A percentile compares a stretch with the other conserved stretches of the same genome.
These are phyloP conservation scores for Xiphophorus couchianus DNA, from an alignment of 2,113 vertebrate species.

Conservation along the genomic window DNA sequence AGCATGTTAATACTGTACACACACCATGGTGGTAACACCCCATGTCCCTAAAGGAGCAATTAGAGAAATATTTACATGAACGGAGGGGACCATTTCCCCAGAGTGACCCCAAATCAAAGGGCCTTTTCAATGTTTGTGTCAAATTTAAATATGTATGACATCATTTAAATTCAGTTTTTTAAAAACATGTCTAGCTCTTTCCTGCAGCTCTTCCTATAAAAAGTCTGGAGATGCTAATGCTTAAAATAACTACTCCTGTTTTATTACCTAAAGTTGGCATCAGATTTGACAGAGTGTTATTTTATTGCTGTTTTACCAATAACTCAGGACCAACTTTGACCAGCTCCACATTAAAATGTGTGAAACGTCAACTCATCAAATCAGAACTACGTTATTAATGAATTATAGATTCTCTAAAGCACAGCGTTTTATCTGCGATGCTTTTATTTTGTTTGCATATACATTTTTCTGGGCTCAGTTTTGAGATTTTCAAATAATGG, in stretches of 20 bases:
- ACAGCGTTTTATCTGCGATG: neutral
- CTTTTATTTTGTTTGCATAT: neutral
- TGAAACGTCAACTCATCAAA: neutral
- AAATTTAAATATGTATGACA: neutral
- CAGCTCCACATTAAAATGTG: neutral
- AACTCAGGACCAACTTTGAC: neutral
- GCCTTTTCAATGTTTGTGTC: neutral
- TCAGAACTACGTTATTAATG: neutral
- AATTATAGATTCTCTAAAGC: neutral
- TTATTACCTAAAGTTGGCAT: neutral
- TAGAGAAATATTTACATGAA: slow-evolving; percentile 55
- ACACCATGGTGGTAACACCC: slow-evolving; percentile 27
- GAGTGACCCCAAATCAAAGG: neutral
- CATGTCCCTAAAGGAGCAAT: slow-evolving; percentile 52
- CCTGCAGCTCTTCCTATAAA: neutral
- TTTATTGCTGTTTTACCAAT: too few species aligned
- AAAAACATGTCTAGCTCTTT: neutral
- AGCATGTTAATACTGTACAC: neutral
- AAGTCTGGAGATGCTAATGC: neutral
- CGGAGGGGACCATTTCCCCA: slow-evolving; percentile 41
- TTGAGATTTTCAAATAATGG: neutral
- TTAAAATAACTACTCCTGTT: neutral
- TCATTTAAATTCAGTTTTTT: neutral
- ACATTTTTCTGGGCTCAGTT: neutral
- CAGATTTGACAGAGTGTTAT: neutral